Base-by-base conservation (phyloP, 2,797 vertebrate species). In the Pantherophis alleghaniensis region DNA sequence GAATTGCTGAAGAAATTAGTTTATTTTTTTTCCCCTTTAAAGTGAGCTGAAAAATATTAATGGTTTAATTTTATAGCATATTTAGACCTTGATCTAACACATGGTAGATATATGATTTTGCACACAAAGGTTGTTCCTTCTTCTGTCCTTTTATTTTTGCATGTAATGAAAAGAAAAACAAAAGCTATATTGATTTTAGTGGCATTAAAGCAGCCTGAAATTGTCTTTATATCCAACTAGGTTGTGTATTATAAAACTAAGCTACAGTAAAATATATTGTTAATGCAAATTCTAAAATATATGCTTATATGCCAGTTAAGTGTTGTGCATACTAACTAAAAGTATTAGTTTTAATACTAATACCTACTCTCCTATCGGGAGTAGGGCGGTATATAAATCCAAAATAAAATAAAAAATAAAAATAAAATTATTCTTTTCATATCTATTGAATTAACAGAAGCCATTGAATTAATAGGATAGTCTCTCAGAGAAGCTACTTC, bases 281-380 rank as follows among this genome's bases (percentile, higher is more conserved):
- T 53, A 90, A 90, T 69, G 60, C 47, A 53, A 90, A 90, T 90
- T 69, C 89, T 74, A 32, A 74, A 90, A 90, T 69, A 55, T 55
- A 90, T 53, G 53, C 47, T 69, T 90, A 61, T 53, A 74, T 22
- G 37, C 3, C 4, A 24, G 53, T 69, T 90, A 2, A 18, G 10
- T 55, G n/a, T 55, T 55, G 7, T 51, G 42, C 55, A 55, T 22
- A 55, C 26, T n/a, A 69, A 90, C n/a, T 32, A 66, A 55, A n/a
- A 53, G 12, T 86, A 86, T 53, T 42, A 42, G 42, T 42, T 42
- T 42, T 42, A 42, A 42, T 42, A 42, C 42, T 42, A 42, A 42
- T 42, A 42, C 42, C 42, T 42, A 42, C 3, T 42, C 42, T 42
- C 42, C 42, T 42, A 42, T 42, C 42, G 42, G 42, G 42, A 42